phyloP scores from a whole-genome alignment of 2,888 invertebrate species.

The Amaurobius ferox region DNA sequence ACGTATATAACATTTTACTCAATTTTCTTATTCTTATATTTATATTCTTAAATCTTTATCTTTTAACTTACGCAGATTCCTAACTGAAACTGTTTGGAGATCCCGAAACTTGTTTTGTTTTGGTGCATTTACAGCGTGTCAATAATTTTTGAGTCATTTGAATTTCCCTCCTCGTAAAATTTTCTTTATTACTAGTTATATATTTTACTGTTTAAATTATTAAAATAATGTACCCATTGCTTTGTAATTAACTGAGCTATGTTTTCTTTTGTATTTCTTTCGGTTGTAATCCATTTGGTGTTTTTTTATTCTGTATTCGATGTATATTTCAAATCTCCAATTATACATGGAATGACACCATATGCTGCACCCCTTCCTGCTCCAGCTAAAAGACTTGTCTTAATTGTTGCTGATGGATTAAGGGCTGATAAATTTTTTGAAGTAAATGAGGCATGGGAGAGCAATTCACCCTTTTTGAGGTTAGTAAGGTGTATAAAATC shows the following conservation, averaged over 20 bases:
- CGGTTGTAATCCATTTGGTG: constrained; percentile 83
- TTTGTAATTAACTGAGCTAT: constrained; percentile 1
- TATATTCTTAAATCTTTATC: too few species aligned
- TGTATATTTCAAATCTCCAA: constrained; percentile 93
- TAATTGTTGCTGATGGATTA: constrained; percentile 95
- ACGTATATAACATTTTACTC: too few species aligned
- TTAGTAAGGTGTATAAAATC: constrained; percentile 76
- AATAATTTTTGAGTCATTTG: too few species aligned
- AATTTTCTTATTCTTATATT: too few species aligned
- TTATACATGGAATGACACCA: constrained; percentile 84
- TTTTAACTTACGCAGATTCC: too few species aligned
- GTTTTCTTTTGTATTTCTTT: constrained; percentile 60
- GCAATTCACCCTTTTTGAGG: constrained; percentile 84
- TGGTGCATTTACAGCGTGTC: too few species aligned
- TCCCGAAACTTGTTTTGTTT: too few species aligned
- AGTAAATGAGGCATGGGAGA: constrained; percentile 78
- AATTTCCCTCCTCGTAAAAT: too few species aligned
- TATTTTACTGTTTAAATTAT: too few species aligned
- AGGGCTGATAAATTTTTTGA: constrained; percentile 89
- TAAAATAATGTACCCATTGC: too few species aligned
- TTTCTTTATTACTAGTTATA: too few species aligned
- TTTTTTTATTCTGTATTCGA: constrained; percentile 92
- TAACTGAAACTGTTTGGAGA: too few species aligned
- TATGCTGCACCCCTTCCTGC: constrained; percentile 77
- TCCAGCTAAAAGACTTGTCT: constrained; percentile 86